Evolutionary conservation across 2,888 invertebrate genomes (phyloP).

Genomic region (Drosophila recens): DNA sequence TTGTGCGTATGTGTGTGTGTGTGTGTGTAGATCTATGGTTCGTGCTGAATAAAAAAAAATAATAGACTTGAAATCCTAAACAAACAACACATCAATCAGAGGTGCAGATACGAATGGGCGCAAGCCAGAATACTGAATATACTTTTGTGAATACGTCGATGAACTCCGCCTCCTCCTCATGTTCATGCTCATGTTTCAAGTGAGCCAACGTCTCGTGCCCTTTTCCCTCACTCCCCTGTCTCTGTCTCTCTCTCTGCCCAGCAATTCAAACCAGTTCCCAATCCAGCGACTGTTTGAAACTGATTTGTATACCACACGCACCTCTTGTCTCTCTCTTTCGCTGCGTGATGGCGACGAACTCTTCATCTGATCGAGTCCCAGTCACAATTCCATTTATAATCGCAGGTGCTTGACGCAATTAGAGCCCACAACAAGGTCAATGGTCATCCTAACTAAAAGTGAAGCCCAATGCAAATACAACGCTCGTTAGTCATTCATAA

Average conservation of each 20-base stretch:
- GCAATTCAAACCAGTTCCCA: slow-evolving; percentile 59
- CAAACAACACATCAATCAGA: slow-evolving; percentile 58
- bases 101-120: slow-evolving; percentile 39
- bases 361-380: slow-evolving; percentile 29
- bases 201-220: slow-evolving; percentile 1
- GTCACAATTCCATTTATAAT: background rate
- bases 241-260: background rate
- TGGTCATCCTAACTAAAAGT: slow-evolving; percentile 49
- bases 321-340: slow-evolving; percentile 12
- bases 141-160: slow-evolving; percentile 43
- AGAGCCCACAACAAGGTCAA: slow-evolving; percentile 61
- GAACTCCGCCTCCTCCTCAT: slow-evolving; percentile 45
- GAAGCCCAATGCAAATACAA: slow-evolving; percentile 18
- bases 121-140: slow-evolving; percentile 27
- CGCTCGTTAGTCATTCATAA: slow-evolving; percentile 62
- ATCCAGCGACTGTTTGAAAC: slow-evolving; percentile 30
- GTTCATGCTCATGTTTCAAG: slow-evolving; percentile 49
- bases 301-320: slow-evolving; percentile 60
- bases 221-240: background rate
- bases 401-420: slow-evolving; percentile 50
- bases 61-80: slow-evolving; percentile 50
- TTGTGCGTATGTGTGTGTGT: slow-evolving; percentile 21
- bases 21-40: slow-evolving; percentile 36
- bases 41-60: slow-evolving; percentile 42
- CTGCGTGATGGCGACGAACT: slow-evolving; percentile 25